Evolutionary conservation across 1,140 invertebrate genomes (phyloP).

Genomic region (Monomorium pharaonis): DNA sequence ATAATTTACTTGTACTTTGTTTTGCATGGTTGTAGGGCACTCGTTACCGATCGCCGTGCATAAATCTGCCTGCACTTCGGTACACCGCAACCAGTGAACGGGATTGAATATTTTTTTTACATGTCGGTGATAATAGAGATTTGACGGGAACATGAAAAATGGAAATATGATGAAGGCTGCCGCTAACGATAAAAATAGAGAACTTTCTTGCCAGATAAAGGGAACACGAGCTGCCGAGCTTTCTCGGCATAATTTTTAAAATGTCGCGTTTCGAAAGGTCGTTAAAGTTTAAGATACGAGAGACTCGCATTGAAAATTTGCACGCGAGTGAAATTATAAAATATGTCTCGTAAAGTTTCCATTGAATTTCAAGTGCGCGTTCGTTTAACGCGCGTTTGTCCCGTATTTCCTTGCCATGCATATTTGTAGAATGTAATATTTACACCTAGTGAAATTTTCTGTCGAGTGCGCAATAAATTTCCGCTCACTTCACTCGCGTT

Average conservation of each 20-base stretch:
- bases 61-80: constrained; percentile 66
- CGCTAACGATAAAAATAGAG: constrained; percentile 29
- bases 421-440: constrained; percentile 18
- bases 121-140: constrained; percentile 10
- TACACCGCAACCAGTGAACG: background rate
- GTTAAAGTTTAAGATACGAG: constrained; percentile 30
- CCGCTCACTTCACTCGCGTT: background rate
- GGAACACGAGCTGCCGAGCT: constrained; percentile 57
- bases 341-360: constrained; percentile 3
- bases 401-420: background rate
- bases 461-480: constrained; percentile 21
- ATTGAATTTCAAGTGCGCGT: background rate
- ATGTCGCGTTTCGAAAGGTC: constrained; percentile 45
- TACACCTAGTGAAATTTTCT: constrained; percentile 8
- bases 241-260: constrained; percentile 47
- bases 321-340: constrained; percentile 47
- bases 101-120: constrained; percentile 34
- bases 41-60: constrained; percentile 69
- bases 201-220: constrained; percentile 46
- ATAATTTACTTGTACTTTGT: constrained; percentile 69
- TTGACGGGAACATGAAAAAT: constrained; percentile 13
- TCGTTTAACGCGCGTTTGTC: constrained; percentile 11
- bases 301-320: constrained; percentile 12
- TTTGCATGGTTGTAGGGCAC: constrained; percentile 41
- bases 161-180: constrained; percentile 17